Percentiles rank a stretch among this genome's conserved stretches.
phyloP scores from a whole-genome alignment of 2,888 invertebrate genomes.

The Trichogramma dendrolimi region DNA sequence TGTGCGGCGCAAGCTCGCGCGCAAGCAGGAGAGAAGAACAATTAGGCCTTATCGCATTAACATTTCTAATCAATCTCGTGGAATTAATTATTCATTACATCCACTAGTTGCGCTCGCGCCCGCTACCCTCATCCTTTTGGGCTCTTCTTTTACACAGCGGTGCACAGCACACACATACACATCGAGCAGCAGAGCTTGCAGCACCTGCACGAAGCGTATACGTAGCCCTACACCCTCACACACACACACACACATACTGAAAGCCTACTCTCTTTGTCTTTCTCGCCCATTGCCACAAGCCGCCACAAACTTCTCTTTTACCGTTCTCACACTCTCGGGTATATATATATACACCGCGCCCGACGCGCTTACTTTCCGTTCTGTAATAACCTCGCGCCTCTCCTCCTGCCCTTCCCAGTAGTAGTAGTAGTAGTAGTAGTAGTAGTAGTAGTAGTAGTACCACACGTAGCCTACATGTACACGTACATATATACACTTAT shows the following conservation, averaged over 20 bases:
- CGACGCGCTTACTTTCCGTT: background rate
- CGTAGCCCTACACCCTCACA: background rate
- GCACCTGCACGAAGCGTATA: background rate
- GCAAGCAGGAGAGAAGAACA: conserved; percentile 2
- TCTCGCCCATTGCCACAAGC: background rate
- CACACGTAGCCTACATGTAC: background rate
- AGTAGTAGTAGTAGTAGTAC: background rate
- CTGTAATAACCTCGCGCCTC: conserved; percentile 12
- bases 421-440: background rate
- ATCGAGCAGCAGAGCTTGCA: too few relatives aligned
- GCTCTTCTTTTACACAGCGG: too few relatives aligned
- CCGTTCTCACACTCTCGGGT: background rate
- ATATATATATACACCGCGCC: too few relatives aligned
- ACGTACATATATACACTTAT: background rate
- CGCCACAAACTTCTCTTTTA: too few relatives aligned
- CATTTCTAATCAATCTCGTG: conserved; percentile 16
- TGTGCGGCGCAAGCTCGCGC: too few relatives aligned
- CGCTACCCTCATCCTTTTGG: too few relatives aligned
- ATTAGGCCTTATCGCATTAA: conserved; percentile 7
- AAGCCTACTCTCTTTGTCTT: conserved; percentile 5
- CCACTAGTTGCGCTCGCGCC: conserved; percentile 14
- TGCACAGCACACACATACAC: too few relatives aligned
- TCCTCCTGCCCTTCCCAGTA: background rate
- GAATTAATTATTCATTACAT: conserved; percentile 20
- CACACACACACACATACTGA: background rate